Evolutionary conservation across 1,140 invertebrate species (phyloP), one percentile per base, ranked within the genome.

Genomic region (Apolygus lucorum): DNA sequence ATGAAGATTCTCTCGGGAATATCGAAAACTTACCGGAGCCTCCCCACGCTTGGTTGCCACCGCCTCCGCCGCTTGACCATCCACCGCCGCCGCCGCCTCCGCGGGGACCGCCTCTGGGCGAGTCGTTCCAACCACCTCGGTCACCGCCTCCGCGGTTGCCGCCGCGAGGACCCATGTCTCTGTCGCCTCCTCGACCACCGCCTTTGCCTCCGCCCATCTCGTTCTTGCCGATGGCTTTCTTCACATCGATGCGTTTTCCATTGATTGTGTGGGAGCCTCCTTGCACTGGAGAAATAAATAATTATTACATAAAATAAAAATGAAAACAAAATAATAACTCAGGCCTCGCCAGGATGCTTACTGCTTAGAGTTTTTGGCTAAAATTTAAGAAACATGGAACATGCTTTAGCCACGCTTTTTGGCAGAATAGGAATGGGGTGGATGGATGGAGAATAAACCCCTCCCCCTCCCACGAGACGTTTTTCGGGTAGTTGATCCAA

Each of bases 191-290:
- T 49, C 72, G 63, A 24, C 54, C 54, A 17, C 34, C 34, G n/a
- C 72, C 72, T 21, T 63, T 65, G 24, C 64, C 72, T n/a, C 29
- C 52, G 34, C 63, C 70, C 67, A 72, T 69, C 26, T 71, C 74
- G 63, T 67, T 72, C 69, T 74, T 76, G 28, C 71, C 74, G 1
- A 77, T 68, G 21, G 76, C 76, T 72, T 77, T 77, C 65, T 76
- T 77, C 1, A 76, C 75, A 68, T 77, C 75, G 17, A 77, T 72
- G 25, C 68, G 67, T 63, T 72, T 74, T 1, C 76, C 76, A 63
- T 73, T 70, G 26, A 77, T 70, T 25, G 69, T 67, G 69, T 77
- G 76, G 17, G 68, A 71, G 34, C 74, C n/a, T n/a, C n/a, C 75
- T 26, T 73, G 72, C 34, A 77, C 75, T 77, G 69, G 17, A 75